Conservation (phyloP, 2,113 vertebrate genomes). For the Ondatra zibethicus region DNA sequence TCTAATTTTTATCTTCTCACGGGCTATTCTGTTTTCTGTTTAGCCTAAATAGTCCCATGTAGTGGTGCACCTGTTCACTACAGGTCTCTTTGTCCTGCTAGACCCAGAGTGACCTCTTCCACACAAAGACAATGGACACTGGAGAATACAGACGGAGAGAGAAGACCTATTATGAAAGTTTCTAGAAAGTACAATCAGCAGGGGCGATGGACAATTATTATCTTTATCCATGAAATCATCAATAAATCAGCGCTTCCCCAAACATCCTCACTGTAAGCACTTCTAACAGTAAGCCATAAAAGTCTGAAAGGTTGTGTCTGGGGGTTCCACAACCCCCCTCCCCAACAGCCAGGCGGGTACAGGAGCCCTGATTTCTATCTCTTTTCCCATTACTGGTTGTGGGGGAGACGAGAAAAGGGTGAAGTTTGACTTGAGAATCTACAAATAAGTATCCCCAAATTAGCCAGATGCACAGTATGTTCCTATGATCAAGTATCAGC, state of each 20-base stretch:
- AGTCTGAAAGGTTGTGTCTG: background rate
- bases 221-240: conserved; percentile 22
- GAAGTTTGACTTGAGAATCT: conserved; percentile 63
- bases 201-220: background rate
- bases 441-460: conserved; percentile 76
- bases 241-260: background rate
- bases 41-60: background rate
- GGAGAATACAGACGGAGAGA: conserved; percentile 52
- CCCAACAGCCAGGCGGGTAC: background rate
- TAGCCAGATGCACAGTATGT: conserved; percentile 75
- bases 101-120: background rate
- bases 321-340: background rate
- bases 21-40: background rate
- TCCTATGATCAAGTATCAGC: conserved; percentile 81
- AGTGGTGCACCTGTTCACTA: background rate
- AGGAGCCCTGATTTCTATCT: background rate
- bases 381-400: background rate
- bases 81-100: background rate
- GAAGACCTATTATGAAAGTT: background rate
- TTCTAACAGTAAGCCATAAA: background rate
- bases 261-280: background rate
- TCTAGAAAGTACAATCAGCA: background rate
- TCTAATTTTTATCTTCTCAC: background rate
- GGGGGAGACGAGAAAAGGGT: background rate
- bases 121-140: background rate